Percentiles rank a stretch among this genome's conserved stretches.
Evolutionary conservation across 64 coral and sea anemone species (phyloP).

Genomic region (Hydrozoanthus tunicans): DNA sequence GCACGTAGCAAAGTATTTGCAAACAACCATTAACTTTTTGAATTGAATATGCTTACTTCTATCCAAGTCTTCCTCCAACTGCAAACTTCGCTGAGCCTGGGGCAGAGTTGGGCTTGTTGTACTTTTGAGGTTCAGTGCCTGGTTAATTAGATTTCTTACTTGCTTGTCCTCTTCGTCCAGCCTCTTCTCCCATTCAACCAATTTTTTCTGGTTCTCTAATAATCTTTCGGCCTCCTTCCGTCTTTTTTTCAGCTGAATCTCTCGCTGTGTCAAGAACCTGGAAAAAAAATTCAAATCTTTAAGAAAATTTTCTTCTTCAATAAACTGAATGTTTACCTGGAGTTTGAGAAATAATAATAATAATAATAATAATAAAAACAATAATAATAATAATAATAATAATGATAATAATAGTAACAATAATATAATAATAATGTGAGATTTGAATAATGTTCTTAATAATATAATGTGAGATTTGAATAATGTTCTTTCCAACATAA

Average conservation of each 20-base stretch:
- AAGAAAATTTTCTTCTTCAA: not conserved
- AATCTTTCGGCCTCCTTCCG: constrained; percentile 84
- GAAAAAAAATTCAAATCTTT: not conserved
- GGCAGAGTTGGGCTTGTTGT: constrained; percentile 16
- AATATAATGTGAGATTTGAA: too few species aligned
- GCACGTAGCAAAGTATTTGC: too few species aligned
- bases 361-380: too few species aligned
- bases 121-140: constrained; percentile 76
- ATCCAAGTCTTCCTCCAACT: constrained; percentile 49
- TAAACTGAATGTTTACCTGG: too few species aligned
- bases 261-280: constrained; percentile 89
- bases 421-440: too few species aligned
- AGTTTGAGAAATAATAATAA: too few species aligned
- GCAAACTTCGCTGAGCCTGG: not conserved
- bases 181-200: constrained; percentile 85
- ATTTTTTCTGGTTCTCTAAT: constrained; percentile 75
- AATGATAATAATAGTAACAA: too few species aligned
- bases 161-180: constrained; percentile 83
- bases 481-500: too few species aligned
- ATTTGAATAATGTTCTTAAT: too few species aligned
- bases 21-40: not conserved
- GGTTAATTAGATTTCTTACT: constrained; percentile 79
- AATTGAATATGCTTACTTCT: constrained; percentile 22
- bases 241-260: constrained; percentile 85
- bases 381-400: too few species aligned